These are phyloP conservation scores for Eunapius fragilis DNA, from an alignment of 37 sponge, comb jelly and placozoan species.

Conservation along the genomic window DNA sequence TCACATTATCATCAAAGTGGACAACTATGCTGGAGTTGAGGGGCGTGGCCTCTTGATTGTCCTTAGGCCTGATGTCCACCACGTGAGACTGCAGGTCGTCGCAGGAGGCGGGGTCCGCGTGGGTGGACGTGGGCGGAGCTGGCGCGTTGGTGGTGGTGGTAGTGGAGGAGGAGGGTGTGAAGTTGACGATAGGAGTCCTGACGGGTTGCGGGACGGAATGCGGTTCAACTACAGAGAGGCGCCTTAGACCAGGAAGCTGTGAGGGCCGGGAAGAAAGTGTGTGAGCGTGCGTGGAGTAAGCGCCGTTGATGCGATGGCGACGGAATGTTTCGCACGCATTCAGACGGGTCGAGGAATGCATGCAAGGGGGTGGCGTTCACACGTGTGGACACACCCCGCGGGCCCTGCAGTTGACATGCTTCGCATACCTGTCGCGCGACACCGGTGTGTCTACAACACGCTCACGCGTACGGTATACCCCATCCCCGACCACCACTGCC, in stretches of 20 bases:
- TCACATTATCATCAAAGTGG: constrained; percentile 56
- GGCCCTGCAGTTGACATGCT: too few relatives aligned
- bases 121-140: constrained; percentile 1
- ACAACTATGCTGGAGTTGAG: constrained; percentile 36
- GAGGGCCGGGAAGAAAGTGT: background rate
- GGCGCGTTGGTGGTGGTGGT: constrained; percentile 3
- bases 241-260: background rate
- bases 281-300: background rate
- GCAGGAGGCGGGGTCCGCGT: constrained; percentile 7
- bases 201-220: background rate
- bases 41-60: constrained; percentile 11
- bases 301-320: background rate
- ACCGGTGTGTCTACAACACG: too few relatives aligned
- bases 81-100: constrained; percentile 23
- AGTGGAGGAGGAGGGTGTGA: background rate
- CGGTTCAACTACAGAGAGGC: background rate
- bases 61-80: constrained; percentile 11
- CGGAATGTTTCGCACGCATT: too few relatives aligned
- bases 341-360: too few relatives aligned
- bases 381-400: too few relatives aligned
- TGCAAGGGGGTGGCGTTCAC: too few relatives aligned
- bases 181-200: background rate
- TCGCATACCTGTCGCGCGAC: too few relatives aligned
- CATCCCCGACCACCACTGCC: too few relatives aligned
- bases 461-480: too few relatives aligned